Base-by-base conservation (phyloP, 2,888 invertebrate species). In the Neoaliturus tenellus region DNA sequence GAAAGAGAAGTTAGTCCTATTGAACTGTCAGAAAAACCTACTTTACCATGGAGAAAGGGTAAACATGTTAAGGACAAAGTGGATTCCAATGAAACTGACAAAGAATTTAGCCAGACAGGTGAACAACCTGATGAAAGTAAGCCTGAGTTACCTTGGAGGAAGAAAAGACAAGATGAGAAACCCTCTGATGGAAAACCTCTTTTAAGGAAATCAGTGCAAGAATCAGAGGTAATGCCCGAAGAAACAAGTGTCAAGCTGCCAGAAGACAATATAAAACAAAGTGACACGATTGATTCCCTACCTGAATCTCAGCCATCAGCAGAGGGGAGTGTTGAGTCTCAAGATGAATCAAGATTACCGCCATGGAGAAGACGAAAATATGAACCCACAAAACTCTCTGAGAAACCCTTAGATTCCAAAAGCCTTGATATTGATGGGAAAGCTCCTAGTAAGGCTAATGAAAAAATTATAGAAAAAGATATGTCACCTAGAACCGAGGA, bases 31-130 rank as follows among this genome's bases (percentile, higher is more conserved):
- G 86, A 87, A 5, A 87, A 87, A 84, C 85, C 88, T 3, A 82
- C 87, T 28, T 39, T 88, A 8, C 88, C 89, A 0, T 88, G 89
- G 88, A 86, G 88, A 81, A 87, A 33, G 84, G 78, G 80, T 12
- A 86, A 86, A 41, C 80, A 83, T 67, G 35, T 58, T 17, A 39
- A 62, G 31, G 44, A 48, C 10, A 75, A 81, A 62, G 35, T n/a
- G 25, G 69, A 31, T 62, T n/a, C 14, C 5, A 1, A 62, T 12
- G 23, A 35, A 33, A n/a, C 33, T 12, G 71, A 69, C 3, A n/a
- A 1, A 23, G 41, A 73, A 39, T n/a, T n/a, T n/a, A n/a, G n/a
- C n/a, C 75, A 78, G 17, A 48, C n/a, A 35, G 1, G 39, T 48
- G 55, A 4, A 4, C 86, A 86, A 48, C 85, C 86, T 20, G 84